A percentile compares a stretch with the other conserved stretches of the same genome.
phyloP scores from a whole-genome alignment of 2,113 vertebrate genomes.

The Pangasianodon gigas region DNA sequence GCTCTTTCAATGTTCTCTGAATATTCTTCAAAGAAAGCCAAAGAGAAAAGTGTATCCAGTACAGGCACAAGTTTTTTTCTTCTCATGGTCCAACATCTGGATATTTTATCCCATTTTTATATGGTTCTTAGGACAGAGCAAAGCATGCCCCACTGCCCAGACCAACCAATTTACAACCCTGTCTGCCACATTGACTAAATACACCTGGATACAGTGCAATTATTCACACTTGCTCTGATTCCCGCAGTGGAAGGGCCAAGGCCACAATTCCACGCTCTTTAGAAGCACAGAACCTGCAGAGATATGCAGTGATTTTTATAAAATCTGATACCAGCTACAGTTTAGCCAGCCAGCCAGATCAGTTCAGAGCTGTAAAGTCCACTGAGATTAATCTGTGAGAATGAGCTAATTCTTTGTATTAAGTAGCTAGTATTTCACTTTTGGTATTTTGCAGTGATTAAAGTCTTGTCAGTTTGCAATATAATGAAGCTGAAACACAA shows the following conservation, averaged over 20 bases:
- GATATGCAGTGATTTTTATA: constrained; percentile 56
- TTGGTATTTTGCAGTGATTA: background rate
- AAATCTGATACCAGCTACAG: constrained; percentile 63
- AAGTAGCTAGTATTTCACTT: constrained; percentile 37
- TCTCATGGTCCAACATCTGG: constrained; percentile 41
- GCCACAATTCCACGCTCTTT: constrained; percentile 33
- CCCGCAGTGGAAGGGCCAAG: constrained; percentile 41
- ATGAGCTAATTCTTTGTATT: constrained; percentile 15
- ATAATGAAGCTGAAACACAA: constrained; percentile 17
- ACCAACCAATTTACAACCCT: constrained; percentile 51
- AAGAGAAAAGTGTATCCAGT: background rate
- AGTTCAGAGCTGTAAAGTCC: constrained; percentile 53
- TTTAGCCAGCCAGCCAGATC: constrained; percentile 57
- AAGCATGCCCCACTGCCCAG: constrained; percentile 32
- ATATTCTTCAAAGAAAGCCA: background rate
- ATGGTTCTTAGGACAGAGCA: constrained; percentile 20
- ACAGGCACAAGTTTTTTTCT: constrained; percentile 3
- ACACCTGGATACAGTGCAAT: constrained; percentile 56
- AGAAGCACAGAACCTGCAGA: constrained; percentile 52
- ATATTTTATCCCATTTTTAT: constrained; percentile 35
- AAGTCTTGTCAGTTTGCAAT: background rate
- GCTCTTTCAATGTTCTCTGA: background rate
- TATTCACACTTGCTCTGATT: constrained; percentile 65
- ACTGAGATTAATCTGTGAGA: constrained; percentile 48
- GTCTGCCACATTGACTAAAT: constrained; percentile 48